Conservation (phyloP, 2,797 vertebrate species). For the Cyprinella venusta region DNA sequence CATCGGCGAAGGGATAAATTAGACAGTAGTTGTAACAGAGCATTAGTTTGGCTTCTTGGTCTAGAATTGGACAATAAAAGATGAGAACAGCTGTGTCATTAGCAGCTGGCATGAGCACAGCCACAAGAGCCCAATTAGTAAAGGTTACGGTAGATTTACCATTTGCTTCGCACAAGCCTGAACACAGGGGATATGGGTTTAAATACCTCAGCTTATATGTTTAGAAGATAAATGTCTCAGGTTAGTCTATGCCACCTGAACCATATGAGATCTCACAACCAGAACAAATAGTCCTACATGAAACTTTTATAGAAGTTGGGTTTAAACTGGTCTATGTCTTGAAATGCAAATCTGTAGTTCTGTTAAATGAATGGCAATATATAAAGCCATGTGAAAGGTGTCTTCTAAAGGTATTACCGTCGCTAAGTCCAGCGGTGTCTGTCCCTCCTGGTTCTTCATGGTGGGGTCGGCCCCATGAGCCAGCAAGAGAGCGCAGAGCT, state of each 20-base stretch:
- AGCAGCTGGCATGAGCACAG: constrained; percentile 41
- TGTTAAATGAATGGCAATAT: not conserved
- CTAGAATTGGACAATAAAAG: constrained; percentile 28
- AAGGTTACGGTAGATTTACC: constrained; percentile 33
- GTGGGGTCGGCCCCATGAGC: constrained; percentile 73
- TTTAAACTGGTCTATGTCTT: not conserved
- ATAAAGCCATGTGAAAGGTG: not conserved
- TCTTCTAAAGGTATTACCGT: constrained; percentile 59
- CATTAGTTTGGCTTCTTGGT: constrained; percentile 20
- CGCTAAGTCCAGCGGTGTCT: constrained; percentile 71
- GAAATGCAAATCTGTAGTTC: constrained; percentile 1
- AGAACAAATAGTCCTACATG: not conserved
- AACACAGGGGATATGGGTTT: constrained; percentile 14
- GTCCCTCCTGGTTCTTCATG: constrained; percentile 75
- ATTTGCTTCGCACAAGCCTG: constrained; percentile 21
- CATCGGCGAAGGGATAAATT: not conserved
- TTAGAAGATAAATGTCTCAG: constrained; percentile 32
- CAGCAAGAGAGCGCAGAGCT: constrained; percentile 74
- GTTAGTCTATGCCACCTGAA: constrained; percentile 26
- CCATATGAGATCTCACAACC: constrained; percentile 15
- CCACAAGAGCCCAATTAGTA: constrained; percentile 43
- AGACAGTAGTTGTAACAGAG: not conserved
- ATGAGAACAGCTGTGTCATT: constrained; percentile 33
- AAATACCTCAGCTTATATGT: constrained; percentile 26
- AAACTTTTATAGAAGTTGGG: not conserved